phyloP scores from a whole-genome alignment of 2,888 invertebrate genomes.

The Mactromeris polynyma region DNA sequence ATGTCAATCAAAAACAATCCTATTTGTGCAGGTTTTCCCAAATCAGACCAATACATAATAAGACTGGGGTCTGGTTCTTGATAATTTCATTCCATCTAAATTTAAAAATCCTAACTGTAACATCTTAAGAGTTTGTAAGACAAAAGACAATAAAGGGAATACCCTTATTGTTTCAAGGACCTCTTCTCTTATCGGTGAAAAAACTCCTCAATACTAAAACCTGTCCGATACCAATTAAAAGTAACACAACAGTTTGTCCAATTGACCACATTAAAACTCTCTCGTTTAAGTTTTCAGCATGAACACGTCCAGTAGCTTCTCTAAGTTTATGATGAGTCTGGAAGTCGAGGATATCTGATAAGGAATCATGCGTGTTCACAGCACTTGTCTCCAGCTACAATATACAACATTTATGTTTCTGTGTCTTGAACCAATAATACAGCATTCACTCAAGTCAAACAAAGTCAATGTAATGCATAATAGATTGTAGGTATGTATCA shows the following conservation, averaged over 20 bases:
- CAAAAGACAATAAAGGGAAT: neutral
- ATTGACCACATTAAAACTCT: slow-evolving; percentile 95
- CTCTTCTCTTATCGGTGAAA: slow-evolving; percentile 91
- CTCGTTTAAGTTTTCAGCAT: slow-evolving; percentile 98
- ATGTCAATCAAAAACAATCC: neutral
- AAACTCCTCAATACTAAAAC: slow-evolving; percentile 96
- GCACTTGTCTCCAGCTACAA: slow-evolving; percentile 97
- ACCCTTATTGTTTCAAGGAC: slow-evolving; percentile 18
- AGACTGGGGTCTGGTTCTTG: neutral
- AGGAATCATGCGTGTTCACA: slow-evolving; percentile 95
- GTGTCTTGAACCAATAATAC: neutral
- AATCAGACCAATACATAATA: neutral
- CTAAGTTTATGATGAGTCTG: slow-evolving; percentile 98
- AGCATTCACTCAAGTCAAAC: neutral
- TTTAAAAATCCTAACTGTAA: neutral
- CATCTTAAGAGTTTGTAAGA: neutral
- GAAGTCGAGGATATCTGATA: slow-evolving; percentile 96
- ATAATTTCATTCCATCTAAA: neutral
- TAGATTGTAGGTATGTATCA: too few species aligned
- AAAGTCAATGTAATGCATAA: too few species aligned
- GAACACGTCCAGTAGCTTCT: slow-evolving; percentile 97
- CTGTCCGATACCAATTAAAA: slow-evolving; percentile 95
- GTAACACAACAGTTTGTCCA: slow-evolving; percentile 94
- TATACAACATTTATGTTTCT: slow-evolving; percentile 24
- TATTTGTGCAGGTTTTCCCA: neutral